Percentiles rank a stretch among this genome's conserved stretches.
phyloP scores from a whole-genome alignment of 1,140 invertebrate genomes.

The Drosophila lacertosa region DNA sequence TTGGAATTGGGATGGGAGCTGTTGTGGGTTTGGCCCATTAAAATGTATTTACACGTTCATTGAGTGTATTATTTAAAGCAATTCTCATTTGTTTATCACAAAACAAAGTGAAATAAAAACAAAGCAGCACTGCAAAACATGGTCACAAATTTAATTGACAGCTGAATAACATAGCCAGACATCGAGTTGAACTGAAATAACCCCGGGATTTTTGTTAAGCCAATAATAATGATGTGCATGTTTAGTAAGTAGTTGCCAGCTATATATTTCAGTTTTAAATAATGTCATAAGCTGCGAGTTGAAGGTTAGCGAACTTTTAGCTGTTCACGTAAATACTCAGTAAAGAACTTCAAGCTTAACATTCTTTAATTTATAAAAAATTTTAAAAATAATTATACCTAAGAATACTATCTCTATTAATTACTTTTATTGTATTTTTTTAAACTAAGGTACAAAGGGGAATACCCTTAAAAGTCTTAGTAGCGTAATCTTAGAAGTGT shows the following conservation, averaged over 20 bases:
- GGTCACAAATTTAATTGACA: constrained; percentile 50
- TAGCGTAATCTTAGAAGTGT: no score
- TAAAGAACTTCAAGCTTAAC: neutral
- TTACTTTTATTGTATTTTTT: no score
- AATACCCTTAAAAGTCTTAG: no score
- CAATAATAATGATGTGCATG: constrained; percentile 20
- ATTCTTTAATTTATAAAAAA: no score
- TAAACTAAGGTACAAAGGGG: no score
- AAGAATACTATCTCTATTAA: no score
- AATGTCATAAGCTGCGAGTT: neutral
- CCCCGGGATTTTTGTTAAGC: constrained; percentile 33
- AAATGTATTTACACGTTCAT: constrained; percentile 79
- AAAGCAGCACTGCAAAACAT: constrained; percentile 39
- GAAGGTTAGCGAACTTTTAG: neutral
- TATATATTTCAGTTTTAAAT: neutral
- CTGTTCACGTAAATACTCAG: neutral
- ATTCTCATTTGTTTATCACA: constrained; percentile 27
- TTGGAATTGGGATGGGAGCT: constrained; percentile 6
- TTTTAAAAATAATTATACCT: no score
- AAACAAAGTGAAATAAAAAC: constrained; percentile 12
- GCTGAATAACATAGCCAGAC: constrained; percentile 57
- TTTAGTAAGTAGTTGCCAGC: constrained; percentile 6
- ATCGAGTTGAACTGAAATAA: constrained; percentile 52
- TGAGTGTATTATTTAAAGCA: constrained; percentile 65
- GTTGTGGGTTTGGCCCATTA: constrained; percentile 52